phyloP scores from a whole-genome alignment of 2,888 invertebrate genomes.

The Ophion costatus region DNA sequence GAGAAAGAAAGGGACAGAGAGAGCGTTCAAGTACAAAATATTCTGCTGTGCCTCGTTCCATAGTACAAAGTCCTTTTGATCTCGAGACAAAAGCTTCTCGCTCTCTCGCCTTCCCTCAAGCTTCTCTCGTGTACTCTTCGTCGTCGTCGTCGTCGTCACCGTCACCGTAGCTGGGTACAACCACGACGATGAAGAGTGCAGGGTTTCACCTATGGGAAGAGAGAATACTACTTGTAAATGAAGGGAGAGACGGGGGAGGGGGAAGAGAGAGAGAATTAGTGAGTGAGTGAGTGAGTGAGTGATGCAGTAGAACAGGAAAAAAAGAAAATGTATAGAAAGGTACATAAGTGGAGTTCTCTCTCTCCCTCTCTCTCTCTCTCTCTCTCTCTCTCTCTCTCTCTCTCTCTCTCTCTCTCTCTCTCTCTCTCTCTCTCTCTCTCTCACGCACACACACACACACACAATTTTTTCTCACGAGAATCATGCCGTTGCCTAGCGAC shows the following conservation, averaged over 20 bases:
- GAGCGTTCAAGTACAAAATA: slow-evolving; percentile 64
- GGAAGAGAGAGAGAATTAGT: slow-evolving; percentile 10
- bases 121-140: slow-evolving; percentile 48
- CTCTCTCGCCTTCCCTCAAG: slow-evolving; percentile 66
- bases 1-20: slow-evolving; percentile 60
- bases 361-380: slow-evolving; percentile 30
- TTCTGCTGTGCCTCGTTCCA: slow-evolving; percentile 39
- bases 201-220: slow-evolving; percentile 55
- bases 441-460: neutral
- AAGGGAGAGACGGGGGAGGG: slow-evolving; percentile 14
- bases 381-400: too few species aligned
- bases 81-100: slow-evolving; percentile 75
- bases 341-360: slow-evolving; percentile 31
- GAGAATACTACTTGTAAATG: slow-evolving; percentile 39
- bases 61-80: slow-evolving; percentile 73
- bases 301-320: neutral
- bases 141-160: slow-evolving; percentile 25
- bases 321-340: slow-evolving; percentile 15
- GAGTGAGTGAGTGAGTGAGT: neutral
- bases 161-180: slow-evolving; percentile 39
- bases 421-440: too few species aligned
- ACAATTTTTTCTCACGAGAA: slow-evolving; percentile 38
- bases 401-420: too few species aligned
- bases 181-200: slow-evolving; percentile 28
- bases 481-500: slow-evolving; percentile 74